Percentiles rank a stretch among this genome's conserved stretches.
These are phyloP conservation scores for Elephantulus edwardii DNA, from an alignment of 2,113 vertebrate genomes.

Conservation along the genomic window DNA sequence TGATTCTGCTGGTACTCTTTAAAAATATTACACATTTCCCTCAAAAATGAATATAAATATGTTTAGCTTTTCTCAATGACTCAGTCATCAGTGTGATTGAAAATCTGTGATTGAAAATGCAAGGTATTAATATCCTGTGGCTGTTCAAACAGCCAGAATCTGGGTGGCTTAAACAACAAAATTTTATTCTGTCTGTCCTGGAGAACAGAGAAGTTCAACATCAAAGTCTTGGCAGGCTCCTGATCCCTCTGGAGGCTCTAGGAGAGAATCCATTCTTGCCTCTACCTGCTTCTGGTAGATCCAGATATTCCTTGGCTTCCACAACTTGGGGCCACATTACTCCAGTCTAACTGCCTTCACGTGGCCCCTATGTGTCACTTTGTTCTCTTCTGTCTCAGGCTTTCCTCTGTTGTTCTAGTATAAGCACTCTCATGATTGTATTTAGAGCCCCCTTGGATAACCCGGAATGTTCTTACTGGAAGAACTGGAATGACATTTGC, in stretches of 20 bases:
- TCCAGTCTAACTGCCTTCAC: not conserved
- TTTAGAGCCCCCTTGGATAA: not conserved
- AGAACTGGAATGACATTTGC: not conserved
- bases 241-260: not conserved
- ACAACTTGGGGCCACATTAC: not conserved
- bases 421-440: not conserved
- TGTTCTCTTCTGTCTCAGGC: not conserved
- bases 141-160: not conserved
- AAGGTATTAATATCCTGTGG: not conserved
- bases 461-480: not conserved
- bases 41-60: not conserved
- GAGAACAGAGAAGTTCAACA: not conserved
- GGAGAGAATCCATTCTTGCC: not conserved
- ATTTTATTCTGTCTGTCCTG: not conserved
- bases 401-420: not conserved
- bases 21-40: not conserved
- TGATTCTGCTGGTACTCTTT: not conserved
- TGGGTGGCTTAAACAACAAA: not conserved
- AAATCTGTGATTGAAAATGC: not conserved
- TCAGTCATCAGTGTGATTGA: not conserved
- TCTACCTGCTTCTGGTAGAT: too few relatives aligned
- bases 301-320: not conserved
- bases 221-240: not conserved
- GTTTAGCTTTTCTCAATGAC: not conserved
- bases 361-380: not conserved